A percentile compares a stretch with the other conserved stretches of the same genome.
These are phyloP conservation scores for Sebastes minor DNA, from an alignment of 2,797 vertebrate species.

Conservation along the genomic window DNA sequence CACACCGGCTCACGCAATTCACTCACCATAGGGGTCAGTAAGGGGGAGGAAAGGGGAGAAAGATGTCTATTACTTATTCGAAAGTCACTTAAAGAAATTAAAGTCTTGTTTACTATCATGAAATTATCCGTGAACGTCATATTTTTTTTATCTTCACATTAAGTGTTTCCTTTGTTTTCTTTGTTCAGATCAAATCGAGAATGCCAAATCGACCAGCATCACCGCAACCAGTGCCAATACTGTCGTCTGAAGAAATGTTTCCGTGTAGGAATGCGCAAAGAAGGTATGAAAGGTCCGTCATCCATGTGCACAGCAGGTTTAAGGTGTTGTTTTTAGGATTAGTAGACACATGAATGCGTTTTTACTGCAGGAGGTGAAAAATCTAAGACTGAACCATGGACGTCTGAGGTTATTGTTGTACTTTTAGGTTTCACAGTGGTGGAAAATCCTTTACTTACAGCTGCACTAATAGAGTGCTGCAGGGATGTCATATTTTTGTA, in stretches of 20 bases:
- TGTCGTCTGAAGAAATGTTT: slow-evolving; percentile 97
- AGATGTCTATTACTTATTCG: background rate
- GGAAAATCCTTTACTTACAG: background rate
- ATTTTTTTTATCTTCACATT: background rate
- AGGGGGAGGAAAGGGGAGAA: background rate
- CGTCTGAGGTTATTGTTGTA: background rate
- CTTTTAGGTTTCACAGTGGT: background rate
- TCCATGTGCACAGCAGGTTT: background rate
- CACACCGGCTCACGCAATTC: slow-evolving; percentile 61
- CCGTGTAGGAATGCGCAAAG: slow-evolving; percentile 96
- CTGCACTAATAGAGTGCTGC: background rate
- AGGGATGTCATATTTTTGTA: too few species aligned
- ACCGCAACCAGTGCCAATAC: slow-evolving; percentile 98
- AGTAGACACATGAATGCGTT: background rate
- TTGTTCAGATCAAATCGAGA: slow-evolving; percentile 91
- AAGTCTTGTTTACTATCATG: background rate
- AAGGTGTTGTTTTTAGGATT: background rate
- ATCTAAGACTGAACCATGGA: background rate
- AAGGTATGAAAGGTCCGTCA: slow-evolving; percentile 82
- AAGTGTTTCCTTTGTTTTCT: background rate
- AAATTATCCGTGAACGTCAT: background rate
- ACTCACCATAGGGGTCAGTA: slow-evolving; percentile 46
- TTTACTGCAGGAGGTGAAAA: background rate
- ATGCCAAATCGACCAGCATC: slow-evolving; percentile 98
- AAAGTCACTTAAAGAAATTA: background rate